These are phyloP conservation scores for Agapornis roseicollis DNA, from an alignment of 2,113 vertebrate species.

Conservation along the genomic window DNA sequence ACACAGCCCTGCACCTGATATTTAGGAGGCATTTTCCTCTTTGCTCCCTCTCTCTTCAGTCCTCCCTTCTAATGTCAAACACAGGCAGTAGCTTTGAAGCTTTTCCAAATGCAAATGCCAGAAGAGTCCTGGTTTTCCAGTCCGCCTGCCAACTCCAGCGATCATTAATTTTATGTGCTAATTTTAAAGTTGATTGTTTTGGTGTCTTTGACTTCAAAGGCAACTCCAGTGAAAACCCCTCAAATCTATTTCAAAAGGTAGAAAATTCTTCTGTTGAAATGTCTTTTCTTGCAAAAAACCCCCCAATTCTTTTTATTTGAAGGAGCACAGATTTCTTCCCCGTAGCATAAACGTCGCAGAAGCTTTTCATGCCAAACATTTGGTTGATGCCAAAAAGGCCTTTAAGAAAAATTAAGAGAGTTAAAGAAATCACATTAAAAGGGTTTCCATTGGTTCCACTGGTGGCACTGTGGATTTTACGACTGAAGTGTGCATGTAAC, in stretches of 20 bases:
- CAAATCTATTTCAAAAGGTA: not conserved
- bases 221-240: not conserved
- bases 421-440: not conserved
- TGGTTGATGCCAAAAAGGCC: not conserved
- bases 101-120: slow-evolving; percentile 68
- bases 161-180: slow-evolving; percentile 74
- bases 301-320: not conserved
- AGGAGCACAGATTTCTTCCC: not conserved
- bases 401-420: not conserved
- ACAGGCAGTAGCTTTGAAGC: slow-evolving; percentile 69
- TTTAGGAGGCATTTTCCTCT: slow-evolving; percentile 42
- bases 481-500: slow-evolving; percentile 41
- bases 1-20: slow-evolving; percentile 59
- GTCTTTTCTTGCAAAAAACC: not conserved
- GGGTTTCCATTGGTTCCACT: slow-evolving; percentile 40
- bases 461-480: slow-evolving; percentile 37
- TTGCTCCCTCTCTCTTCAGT: slow-evolving; percentile 13
- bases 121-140: slow-evolving; percentile 67
- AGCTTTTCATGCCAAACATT: not conserved
- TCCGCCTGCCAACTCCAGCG: slow-evolving; percentile 66
- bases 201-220: slow-evolving; percentile 52
- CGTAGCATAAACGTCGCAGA: not conserved
- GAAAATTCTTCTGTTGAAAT: not conserved
- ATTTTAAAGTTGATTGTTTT: slow-evolving; percentile 68
- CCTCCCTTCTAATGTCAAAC: slow-evolving; percentile 49